These are phyloP conservation scores for Folsomia manolachei DNA, from an alignment of 2,888 invertebrate species.

Conservation along the genomic window DNA sequence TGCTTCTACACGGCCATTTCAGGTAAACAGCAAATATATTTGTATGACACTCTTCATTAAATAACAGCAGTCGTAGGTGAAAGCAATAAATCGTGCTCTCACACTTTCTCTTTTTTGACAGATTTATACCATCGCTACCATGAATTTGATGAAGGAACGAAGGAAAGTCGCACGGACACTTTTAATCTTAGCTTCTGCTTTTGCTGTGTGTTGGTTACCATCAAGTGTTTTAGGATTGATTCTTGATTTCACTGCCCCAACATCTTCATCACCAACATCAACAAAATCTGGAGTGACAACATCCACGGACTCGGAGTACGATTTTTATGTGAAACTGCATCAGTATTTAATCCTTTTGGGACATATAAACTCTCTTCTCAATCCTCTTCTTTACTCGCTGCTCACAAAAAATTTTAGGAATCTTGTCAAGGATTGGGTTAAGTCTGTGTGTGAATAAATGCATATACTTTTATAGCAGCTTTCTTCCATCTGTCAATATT, in stretches of 20 bases:
- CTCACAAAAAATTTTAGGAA: conserved; percentile 24
- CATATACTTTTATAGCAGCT: no score
- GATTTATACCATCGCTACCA: neutral
- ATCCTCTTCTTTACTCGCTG: conserved; percentile 19
- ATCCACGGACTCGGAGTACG: conserved; percentile 42
- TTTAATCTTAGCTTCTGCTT: conserved; percentile 15
- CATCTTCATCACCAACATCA: neutral
- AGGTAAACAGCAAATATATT: no score
- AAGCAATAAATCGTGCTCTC: neutral
- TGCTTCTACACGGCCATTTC: no score
- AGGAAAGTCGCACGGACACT: conserved; percentile 17
- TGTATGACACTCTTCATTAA: no score
- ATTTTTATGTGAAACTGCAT: conserved; percentile 52
- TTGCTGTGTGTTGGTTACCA: conserved; percentile 23
- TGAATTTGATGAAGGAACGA: conserved; percentile 19
- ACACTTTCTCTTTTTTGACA: neutral
- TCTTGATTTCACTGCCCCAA: conserved; percentile 8
- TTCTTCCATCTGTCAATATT: no score
- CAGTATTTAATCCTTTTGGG: conserved; percentile 18
- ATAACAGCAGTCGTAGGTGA: no score
- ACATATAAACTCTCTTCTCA: conserved; percentile 21
- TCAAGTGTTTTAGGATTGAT: conserved; percentile 14
- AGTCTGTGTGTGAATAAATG: neutral
- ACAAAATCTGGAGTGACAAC: neutral
- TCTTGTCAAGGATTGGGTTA: conserved; percentile 1